Evolutionary conservation across 2,797 vertebrate species (phyloP), one percentile per base, ranked within the genome.

Genomic region (Chloroceryle inda): DNA sequence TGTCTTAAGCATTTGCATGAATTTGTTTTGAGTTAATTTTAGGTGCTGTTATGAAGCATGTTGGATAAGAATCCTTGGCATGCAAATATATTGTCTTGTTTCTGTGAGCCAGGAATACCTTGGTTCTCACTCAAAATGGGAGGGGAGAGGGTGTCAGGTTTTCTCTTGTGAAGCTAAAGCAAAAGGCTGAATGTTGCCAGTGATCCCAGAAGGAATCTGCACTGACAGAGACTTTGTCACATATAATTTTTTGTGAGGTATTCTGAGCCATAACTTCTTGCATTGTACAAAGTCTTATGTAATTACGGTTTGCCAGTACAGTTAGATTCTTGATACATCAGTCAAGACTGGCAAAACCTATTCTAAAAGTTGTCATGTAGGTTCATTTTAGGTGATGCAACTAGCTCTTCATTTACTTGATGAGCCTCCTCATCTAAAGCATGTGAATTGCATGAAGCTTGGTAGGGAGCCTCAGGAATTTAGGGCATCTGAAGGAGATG

Each of bases 381-480:
- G 6, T 63, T 84, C 11, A 38, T 82, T 83, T 72, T 63, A 83
- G n/a, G 24, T 77, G 21, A 61, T 74, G 6, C 8, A 45, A 67
- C 6, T 76, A 44, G 35, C 10, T 62, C 79, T 79, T 69, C 14
- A 63, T 69, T 71, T 29, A 49, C 47, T 49, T 49, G 23, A 49
- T 49, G n/a, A 3, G 2, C 29, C 64, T 85, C 18, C 5, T 74
- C 3, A 88, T 68, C 10, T 53, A 52, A 69, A 67, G 10, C 22
- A 10, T 15, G 6, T 49, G 20, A 62, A 59, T 89, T 0, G 0
- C 11, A 3, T 61, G 17, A 68, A 67, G 8, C 38, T 79, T 0
- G 0, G 7, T 56, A 35, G 44, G 75, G 11, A 64, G 13, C 50
- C 37, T 59, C 24, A 45, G 63, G 24, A 90, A 22, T 8, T 40